A percentile compares a stretch with the other conserved stretches of the same genome.
These are phyloP conservation scores for Campoplex capitator DNA, from an alignment of 2,888 invertebrate genomes.

Conservation along the genomic window DNA sequence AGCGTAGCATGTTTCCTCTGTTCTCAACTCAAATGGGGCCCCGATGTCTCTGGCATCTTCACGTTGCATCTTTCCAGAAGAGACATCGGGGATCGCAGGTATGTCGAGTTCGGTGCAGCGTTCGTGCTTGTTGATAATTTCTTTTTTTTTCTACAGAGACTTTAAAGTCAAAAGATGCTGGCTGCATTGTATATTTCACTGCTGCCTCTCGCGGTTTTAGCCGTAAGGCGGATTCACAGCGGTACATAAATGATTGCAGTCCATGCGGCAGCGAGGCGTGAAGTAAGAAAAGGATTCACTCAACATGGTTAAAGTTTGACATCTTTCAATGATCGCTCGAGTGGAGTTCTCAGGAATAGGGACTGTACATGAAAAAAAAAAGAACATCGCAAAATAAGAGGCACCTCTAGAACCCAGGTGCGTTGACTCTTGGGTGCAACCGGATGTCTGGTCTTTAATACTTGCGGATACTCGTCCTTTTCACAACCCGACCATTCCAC, in stretches of 20 bases:
- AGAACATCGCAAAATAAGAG: slow-evolving; percentile 31
- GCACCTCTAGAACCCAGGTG: slow-evolving; percentile 68
- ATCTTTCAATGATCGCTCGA: slow-evolving; percentile 18
- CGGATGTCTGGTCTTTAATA: slow-evolving; percentile 76
- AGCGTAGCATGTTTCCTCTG: slow-evolving; percentile 38
- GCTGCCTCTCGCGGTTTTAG: slow-evolving; percentile 49
- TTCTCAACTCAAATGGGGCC: slow-evolving; percentile 28
- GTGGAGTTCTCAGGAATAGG: neutral
- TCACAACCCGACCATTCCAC: slow-evolving; percentile 10
- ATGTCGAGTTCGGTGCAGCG: slow-evolving; percentile 22
- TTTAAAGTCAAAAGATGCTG: slow-evolving; percentile 36
- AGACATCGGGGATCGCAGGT: slow-evolving; percentile 47
- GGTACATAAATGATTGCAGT: slow-evolving; percentile 36
- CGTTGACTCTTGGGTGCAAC: slow-evolving; percentile 76
- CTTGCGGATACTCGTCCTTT: slow-evolving; percentile 61
- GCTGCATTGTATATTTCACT: slow-evolving; percentile 42
- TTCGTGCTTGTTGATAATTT: slow-evolving; percentile 8
- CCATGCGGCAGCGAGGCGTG: slow-evolving; percentile 9
- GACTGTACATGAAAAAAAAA: slow-evolving; percentile 38
- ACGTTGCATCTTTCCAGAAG: slow-evolving; percentile 40
- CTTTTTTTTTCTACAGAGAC: slow-evolving; percentile 15
- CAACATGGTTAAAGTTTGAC: slow-evolving; percentile 13
- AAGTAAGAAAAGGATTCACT: slow-evolving; percentile 20
- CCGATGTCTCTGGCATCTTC: slow-evolving; percentile 38
- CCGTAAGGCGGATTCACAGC: slow-evolving; percentile 31